Base-by-base conservation (phyloP, 2,888 invertebrate genomes). In the Acleris sparsana region DNA sequence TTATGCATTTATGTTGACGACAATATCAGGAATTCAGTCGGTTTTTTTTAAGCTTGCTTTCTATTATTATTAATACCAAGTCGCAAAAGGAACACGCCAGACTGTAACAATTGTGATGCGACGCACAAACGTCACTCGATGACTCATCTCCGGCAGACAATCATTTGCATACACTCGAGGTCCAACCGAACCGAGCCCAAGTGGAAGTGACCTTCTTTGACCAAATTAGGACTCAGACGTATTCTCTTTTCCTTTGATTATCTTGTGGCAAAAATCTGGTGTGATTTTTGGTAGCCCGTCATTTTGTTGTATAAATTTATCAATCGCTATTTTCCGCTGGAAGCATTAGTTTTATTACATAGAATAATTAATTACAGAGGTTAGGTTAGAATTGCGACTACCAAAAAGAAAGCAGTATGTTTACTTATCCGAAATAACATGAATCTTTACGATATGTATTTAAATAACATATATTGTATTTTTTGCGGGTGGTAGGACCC, bases 91-190 rank as follows among this genome's bases (percentile, higher is more conserved):
- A 63, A 6, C 63, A n/a, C 58, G 5, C 52, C 63, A 57, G 52
- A 52, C 62, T 6, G 55, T 20, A 43, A 62, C 63, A 52, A 53
- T 58, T 58, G 58, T 58, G 39, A 46, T 6, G 53, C 49, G n/a
- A 56, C 16, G 18, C 46, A 33, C 63, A 25, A 60, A 63, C 46
- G 63, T 25, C 22, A 51, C 51, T 22, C 46, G 52, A 58, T 58
- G 63, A 63, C 51, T 63, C 56, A 56, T 44, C 56, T 51, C 58
- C 49, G 33, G n/a, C 53, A 61, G 61, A 46, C 62, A 29, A 17
- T 20, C 25, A 56, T 63, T 63, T 63, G 56, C 56, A 62, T 51
- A 55, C 33, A 16, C 18, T 49, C 18, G 49, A 49, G 11, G 49
- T 18, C 18, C 49, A 20, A 49, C 4, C 18, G 11, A 20, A 18